Evolutionary conservation across 2,113 vertebrate species (phyloP), one percentile per base, ranked within the genome.

Genomic region (Rhynchomys soricoides): DNA sequence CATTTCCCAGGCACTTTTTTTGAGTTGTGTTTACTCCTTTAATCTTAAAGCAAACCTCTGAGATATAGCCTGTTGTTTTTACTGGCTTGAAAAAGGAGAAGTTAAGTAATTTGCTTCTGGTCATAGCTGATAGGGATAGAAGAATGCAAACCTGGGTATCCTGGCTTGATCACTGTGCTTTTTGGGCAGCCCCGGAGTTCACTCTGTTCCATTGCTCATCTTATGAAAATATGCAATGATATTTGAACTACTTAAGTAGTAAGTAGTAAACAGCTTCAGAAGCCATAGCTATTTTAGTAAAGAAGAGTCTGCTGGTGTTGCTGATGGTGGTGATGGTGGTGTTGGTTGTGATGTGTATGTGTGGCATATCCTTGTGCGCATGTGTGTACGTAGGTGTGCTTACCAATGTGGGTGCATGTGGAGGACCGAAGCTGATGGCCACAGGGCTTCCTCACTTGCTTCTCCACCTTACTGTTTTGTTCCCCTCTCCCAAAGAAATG

Each of bases 1-100:
- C n/a, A 71, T 95, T 40, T 77, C 12, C 59, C 45, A 89, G 71
- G 7, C 45, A 75, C 70, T 45, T 2, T 82, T 82, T 48, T 86
- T 57, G 48, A n/a, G 70, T 31, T 59, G 43, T 79, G 52, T 71
- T 87, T 64, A 89, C 73, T 68, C 19, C 40, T 66, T 86, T 73
- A 55, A 52, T 43, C 57, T 64, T 45, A 22, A 16, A 85, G 85
- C n/a, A 86, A 31, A 21, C 1, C 24, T 94, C 89, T 79, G 29
- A 75, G 37, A 29, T 43, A 43, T 10, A 70, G 91, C 74, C 50
- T 92, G 43, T 34, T 90, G 29, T 75, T 92, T 68, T 59, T 71
- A 86, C 66, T 92, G 50, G 83, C 79, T 66, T 59, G 70, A 71
- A 79, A 83, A 92, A 91, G 57, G 59, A 89, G 62, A 79, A 50